Conservation (phyloP, 2,113 vertebrate genomes). For the Phyllopteryx taeniolatus region DNA sequence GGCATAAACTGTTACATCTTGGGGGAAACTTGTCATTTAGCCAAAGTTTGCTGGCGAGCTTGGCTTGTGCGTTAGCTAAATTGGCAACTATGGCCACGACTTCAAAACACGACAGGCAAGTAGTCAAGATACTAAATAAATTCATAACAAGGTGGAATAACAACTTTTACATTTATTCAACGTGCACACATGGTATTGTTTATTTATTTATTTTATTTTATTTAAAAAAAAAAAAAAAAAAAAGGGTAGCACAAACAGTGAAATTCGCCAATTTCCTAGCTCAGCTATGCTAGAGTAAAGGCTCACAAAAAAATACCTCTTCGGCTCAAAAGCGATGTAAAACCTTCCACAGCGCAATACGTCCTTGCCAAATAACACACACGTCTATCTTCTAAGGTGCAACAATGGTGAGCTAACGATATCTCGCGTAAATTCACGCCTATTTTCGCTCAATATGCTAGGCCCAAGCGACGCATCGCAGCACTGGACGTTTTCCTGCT, state of each 20-base stretch:
- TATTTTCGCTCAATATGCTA: slow-evolving; percentile 49
- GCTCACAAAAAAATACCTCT: slow-evolving; percentile 55
- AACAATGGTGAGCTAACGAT: slow-evolving; percentile 9
- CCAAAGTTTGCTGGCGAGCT: slow-evolving; percentile 53
- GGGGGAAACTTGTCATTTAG: slow-evolving; percentile 39
- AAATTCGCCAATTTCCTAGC: slow-evolving; percentile 27
- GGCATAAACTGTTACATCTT: slow-evolving; percentile 20
- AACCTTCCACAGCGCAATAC: slow-evolving; percentile 17
- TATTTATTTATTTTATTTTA: too few relatives aligned
- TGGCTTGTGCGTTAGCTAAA: slow-evolving; percentile 43
- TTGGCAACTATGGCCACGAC: slow-evolving; percentile 24
- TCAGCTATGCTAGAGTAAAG: slow-evolving; percentile 49
- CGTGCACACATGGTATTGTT: neutral
- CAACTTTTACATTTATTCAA: too few relatives aligned
- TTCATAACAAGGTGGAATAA: neutral
- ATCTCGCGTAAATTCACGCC: slow-evolving; percentile 47
- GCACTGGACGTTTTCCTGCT: slow-evolving; percentile 62
- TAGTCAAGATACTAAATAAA: neutral
- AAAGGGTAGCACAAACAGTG: neutral
- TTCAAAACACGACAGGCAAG: neutral
- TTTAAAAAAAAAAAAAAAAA: too few relatives aligned
- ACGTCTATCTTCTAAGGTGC: neutral
- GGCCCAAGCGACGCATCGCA: slow-evolving; percentile 37
- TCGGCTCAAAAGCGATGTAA: slow-evolving; percentile 3
- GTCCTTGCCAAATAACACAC: neutral